phyloP scores from a whole-genome alignment of 2,113 vertebrate species.

The human (Homo sapiens) region DNA sequence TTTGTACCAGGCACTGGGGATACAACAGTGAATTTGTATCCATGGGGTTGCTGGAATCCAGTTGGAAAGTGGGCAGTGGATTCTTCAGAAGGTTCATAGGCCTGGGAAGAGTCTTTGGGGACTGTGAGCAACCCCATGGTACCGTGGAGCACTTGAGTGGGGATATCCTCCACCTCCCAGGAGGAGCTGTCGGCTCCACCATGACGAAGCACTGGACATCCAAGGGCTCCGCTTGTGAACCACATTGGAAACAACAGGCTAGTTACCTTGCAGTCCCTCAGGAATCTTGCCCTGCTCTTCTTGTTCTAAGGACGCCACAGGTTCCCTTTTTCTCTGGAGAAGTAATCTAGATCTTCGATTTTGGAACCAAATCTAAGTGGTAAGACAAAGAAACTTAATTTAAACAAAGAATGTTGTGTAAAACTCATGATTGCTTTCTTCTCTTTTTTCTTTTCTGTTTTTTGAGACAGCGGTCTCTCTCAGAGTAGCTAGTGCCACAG shows the following conservation, averaged over 20 bases:
- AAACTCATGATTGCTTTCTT: neutral
- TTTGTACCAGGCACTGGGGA: neutral
- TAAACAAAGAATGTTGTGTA: neutral
- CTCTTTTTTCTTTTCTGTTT: neutral
- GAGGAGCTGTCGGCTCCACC: too few species aligned
- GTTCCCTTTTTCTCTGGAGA: neutral
- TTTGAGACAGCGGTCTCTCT: neutral
- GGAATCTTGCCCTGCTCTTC: neutral
- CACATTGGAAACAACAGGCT: fast-evolving
- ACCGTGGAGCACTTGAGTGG: neutral
- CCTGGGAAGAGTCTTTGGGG: neutral
- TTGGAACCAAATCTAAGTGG: conserved; percentile 46
- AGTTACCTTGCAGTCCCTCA: neutral
- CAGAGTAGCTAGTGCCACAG: neutral
- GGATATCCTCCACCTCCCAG: neutral
- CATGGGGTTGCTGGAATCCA: neutral
- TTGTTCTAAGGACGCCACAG: neutral
- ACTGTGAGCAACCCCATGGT: neutral
- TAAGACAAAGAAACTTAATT: neutral
- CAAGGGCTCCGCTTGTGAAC: neutral
- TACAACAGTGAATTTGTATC: neutral
- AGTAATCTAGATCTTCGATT: neutral
- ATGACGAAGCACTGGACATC: fast-evolving
- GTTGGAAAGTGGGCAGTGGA: neutral
- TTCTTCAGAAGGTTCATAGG: neutral